Conservation (phyloP, 2,888 invertebrate species). For the Noctua janthina region DNA sequence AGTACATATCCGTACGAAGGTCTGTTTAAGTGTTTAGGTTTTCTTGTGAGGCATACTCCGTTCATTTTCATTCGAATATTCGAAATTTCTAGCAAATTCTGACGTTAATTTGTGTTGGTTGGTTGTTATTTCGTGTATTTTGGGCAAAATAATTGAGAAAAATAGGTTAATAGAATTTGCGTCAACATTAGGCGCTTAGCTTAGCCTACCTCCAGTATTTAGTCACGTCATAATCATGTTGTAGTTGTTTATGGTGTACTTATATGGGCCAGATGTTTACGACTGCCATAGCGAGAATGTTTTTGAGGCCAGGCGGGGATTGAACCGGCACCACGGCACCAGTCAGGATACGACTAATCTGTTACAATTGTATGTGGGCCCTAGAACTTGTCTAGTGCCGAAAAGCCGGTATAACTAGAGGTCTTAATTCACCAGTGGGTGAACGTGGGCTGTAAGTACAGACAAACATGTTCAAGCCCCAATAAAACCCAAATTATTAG, state of each 20-base stretch:
- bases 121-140: constrained; percentile 8
- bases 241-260: constrained; percentile 32
- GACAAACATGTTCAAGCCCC: constrained; percentile 24
- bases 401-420: constrained; percentile 24
- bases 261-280: constrained; percentile 40
- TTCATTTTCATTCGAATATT: constrained; percentile 5
- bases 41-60: background rate
- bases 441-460: constrained; percentile 45
- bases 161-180: constrained; percentile 43
- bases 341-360: constrained; percentile 37
- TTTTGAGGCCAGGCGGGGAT: constrained; percentile 38
- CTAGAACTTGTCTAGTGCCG: constrained; percentile 24
- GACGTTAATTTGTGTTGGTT: background rate
- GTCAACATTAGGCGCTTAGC: constrained; percentile 10
- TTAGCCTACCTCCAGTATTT: constrained; percentile 4
- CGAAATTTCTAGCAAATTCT: background rate
- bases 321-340: constrained; percentile 21
- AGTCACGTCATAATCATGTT: constrained; percentile 31
- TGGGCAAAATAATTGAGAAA: constrained; percentile 14
- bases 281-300: constrained; percentile 35
- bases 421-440: constrained; percentile 31
- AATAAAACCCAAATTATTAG: constrained; percentile 53
- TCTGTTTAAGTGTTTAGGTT: constrained; percentile 1
- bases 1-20: constrained; percentile 4
- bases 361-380: constrained; percentile 29